Percentiles rank a stretch among this genome's conserved stretches.
These are phyloP conservation scores for Mythimna impura DNA, from an alignment of 2,888 invertebrate genomes.

Conservation along the genomic window DNA sequence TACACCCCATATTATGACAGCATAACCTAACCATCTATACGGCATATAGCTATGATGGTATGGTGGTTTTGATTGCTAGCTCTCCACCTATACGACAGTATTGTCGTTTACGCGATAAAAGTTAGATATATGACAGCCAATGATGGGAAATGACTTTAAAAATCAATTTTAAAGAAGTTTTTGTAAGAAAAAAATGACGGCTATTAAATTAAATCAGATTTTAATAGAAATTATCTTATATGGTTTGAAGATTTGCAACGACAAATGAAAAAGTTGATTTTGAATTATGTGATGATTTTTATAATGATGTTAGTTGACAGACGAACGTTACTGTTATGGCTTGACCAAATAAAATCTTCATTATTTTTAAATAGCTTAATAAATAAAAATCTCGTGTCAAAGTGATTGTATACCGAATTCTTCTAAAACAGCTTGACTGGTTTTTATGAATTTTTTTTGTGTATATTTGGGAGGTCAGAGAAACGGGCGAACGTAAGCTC, in stretches of 20 bases:
- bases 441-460: too few relatives aligned
- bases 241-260: constrained; percentile 3
- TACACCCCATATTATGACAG: too few relatives aligned
- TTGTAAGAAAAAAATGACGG: constrained; percentile 1
- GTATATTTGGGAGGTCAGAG: too few relatives aligned
- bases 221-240: constrained; percentile 35
- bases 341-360: not conserved
- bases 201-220: constrained; percentile 39
- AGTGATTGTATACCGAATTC: too few relatives aligned
- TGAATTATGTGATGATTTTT: not conserved
- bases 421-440: too few relatives aligned
- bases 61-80: not conserved
- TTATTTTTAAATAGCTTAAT: too few relatives aligned
- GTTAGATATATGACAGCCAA: constrained; percentile 57
- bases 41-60: too few relatives aligned
- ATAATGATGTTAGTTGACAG: constrained; percentile 2
- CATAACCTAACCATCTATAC: too few relatives aligned
- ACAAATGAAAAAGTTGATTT: not conserved
- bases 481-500: too few relatives aligned
- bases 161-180: constrained; percentile 46
- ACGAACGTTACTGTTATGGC: not conserved
- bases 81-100: constrained; percentile 35
- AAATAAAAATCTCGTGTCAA: too few relatives aligned
- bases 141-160: constrained; percentile 11
- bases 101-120: constrained; percentile 74